Conservation (phyloP, 2,113 vertebrate genomes). For the Sarotherodon lohbergeri region DNA sequence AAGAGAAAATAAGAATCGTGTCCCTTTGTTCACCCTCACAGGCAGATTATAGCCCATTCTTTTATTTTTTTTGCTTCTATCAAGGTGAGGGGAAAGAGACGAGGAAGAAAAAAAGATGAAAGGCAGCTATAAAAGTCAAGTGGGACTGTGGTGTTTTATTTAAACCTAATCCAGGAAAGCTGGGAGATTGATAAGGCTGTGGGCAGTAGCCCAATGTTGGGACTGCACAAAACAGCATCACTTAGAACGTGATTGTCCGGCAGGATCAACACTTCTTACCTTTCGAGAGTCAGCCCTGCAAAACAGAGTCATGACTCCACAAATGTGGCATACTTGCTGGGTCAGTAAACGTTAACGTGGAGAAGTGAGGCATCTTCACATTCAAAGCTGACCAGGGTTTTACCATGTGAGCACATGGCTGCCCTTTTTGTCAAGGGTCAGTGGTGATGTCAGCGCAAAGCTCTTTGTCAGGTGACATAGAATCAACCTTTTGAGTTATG, state of each 20-base stretch:
- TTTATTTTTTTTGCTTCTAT: conserved; percentile 3
- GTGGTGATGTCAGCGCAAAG: not conserved
- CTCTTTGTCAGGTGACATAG: conserved; percentile 24
- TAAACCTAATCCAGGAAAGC: not conserved
- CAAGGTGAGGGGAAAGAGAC: not conserved
- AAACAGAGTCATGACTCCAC: not conserved
- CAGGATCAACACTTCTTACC: not conserved
- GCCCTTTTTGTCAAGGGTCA: not conserved
- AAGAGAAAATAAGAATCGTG: not conserved
- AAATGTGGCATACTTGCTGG: not conserved
- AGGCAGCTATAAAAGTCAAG: conserved; percentile 19
- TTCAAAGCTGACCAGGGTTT: not conserved
- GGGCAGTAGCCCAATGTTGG: not conserved
- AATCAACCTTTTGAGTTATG: conserved; percentile 15
- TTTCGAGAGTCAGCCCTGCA: not conserved
- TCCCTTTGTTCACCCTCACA: not conserved
- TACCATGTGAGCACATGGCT: not conserved
- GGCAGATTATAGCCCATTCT: conserved; percentile 12
- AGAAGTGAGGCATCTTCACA: not conserved
- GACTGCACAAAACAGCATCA: not conserved
- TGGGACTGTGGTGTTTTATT: not conserved
- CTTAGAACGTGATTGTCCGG: not conserved
- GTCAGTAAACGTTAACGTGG: not conserved
- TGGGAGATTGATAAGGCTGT: not conserved
- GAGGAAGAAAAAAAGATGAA: conserved; percentile 12